phyloP scores from a whole-genome alignment of 2,113 vertebrate genomes.

The Ardeotis arabs region DNA sequence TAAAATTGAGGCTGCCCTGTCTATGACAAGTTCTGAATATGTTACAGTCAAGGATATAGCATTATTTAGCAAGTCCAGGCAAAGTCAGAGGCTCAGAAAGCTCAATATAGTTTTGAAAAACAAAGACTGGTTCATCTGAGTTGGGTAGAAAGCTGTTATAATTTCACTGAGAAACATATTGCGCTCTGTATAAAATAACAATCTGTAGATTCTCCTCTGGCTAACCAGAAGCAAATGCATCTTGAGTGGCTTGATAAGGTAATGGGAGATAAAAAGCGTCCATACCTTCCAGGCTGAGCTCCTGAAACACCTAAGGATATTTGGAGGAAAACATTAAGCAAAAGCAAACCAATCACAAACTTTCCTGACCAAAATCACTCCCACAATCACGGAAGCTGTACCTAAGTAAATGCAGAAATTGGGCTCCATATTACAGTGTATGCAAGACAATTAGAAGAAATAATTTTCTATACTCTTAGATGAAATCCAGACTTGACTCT shows the following conservation, averaged over 20 bases:
- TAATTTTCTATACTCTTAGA: not conserved
- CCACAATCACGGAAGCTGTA: not conserved
- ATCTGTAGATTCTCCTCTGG: not conserved
- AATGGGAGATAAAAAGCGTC: constrained; percentile 7
- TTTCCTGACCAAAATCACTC: not conserved
- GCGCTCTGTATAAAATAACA: not conserved
- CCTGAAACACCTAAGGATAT: not conserved
- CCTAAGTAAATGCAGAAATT: not conserved
- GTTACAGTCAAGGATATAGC: not conserved
- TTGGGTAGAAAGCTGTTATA: not conserved
- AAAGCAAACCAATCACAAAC: constrained; percentile 14
- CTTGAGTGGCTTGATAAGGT: not conserved
- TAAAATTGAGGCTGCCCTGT: not conserved
- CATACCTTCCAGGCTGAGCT: not conserved
- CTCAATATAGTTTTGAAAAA: not conserved
- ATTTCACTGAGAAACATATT: not conserved
- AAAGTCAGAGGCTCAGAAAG: not conserved
- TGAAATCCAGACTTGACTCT: constrained; percentile 30
- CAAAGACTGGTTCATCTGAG: not conserved
- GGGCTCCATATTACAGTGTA: not conserved
- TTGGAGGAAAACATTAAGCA: not conserved
- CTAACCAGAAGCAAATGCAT: not conserved
- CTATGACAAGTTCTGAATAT: not conserved
- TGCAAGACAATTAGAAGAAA: constrained; percentile 63
- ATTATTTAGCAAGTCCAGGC: not conserved